Evolutionary conservation across 2,113 vertebrate genomes (phyloP).

Genomic region (Meriones unguiculatus): DNA sequence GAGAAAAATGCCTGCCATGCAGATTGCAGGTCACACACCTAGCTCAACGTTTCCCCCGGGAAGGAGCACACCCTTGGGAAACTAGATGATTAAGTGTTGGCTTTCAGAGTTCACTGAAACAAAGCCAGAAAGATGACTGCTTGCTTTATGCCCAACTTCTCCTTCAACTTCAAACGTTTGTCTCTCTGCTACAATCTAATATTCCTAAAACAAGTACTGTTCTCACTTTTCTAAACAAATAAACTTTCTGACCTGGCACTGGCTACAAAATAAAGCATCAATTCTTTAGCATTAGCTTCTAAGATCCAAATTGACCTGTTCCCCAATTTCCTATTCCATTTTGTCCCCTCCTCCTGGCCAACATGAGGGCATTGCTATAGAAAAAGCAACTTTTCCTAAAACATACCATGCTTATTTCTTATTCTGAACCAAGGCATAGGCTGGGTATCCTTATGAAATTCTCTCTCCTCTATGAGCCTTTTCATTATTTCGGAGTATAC

Average conservation of each 20-base stretch:
- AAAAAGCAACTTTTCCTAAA: constrained; percentile 13
- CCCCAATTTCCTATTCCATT: constrained; percentile 14
- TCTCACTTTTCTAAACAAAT: constrained; percentile 35
- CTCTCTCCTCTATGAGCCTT: constrained; percentile 19
- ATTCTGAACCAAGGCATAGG: not conserved
- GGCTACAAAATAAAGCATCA: constrained; percentile 42
- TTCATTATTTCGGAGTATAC: not conserved
- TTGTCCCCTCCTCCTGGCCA: constrained; percentile 14
- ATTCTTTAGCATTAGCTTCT: constrained; percentile 34
- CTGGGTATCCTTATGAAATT: constrained; percentile 41
- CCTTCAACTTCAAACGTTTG: constrained; percentile 26
- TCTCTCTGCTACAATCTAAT: constrained; percentile 34
- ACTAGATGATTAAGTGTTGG: not conserved
- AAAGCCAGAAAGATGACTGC: constrained; percentile 32
- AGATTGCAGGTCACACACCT: constrained; percentile 13
- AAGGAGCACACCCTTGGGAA: constrained; percentile 29
- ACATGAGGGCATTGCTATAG: not conserved
- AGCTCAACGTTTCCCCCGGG: not conserved
- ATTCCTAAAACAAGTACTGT: constrained; percentile 45
- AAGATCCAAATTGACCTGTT: constrained; percentile 33
- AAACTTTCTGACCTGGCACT: constrained; percentile 24
- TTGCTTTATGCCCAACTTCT: constrained; percentile 49
- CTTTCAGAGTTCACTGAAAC: not conserved
- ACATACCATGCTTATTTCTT: not conserved
- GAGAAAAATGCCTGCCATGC: constrained; percentile 54